Conservation (phyloP, 1,140 invertebrate genomes). For the Drosophila auraria region DNA sequence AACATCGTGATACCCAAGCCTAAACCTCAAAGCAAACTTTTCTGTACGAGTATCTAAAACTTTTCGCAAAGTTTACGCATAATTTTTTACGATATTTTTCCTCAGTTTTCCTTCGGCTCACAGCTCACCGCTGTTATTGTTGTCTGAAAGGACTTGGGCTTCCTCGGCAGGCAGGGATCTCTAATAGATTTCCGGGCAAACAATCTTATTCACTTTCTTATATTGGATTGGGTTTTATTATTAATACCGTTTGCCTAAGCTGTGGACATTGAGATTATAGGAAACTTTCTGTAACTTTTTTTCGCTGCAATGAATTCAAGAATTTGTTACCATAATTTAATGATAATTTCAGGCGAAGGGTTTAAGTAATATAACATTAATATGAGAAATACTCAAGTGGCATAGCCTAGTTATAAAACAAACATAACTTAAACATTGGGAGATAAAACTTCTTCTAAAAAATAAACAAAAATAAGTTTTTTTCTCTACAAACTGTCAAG, state of each 20-base stretch:
- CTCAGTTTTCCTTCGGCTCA: constrained; percentile 13
- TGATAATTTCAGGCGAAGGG: constrained; percentile 1
- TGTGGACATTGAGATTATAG: constrained; percentile 32
- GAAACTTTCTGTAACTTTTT: constrained; percentile 14
- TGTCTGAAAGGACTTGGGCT: constrained; percentile 13
- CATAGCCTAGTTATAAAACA: not conserved
- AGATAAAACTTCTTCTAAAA: not conserved
- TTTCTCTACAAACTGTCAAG: not conserved
- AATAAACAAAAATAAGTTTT: constrained; percentile 1
- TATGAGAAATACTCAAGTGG: not conserved
- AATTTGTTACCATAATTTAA: constrained; percentile 8
- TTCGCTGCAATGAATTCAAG: constrained; percentile 11
- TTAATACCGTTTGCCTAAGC: constrained; percentile 39
- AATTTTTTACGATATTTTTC: constrained; percentile 61
- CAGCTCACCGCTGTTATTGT: constrained; percentile 28
- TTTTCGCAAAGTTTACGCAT: constrained; percentile 53
- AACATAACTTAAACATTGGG: not conserved
- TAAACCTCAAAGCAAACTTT: constrained; percentile 34
- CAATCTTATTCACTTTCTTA: constrained; percentile 35
- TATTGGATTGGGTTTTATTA: constrained; percentile 42
- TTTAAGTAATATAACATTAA: not conserved
- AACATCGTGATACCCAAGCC: constrained; percentile 31
- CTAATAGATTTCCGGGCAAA: constrained; percentile 44
- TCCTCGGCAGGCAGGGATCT: constrained; percentile 12
- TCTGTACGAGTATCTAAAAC: constrained; percentile 28